A percentile compares a stretch with the other conserved stretches of the same genome.
Conservation (phyloP, 1,140 invertebrate species). For the Anoplophora glabripennis region DNA sequence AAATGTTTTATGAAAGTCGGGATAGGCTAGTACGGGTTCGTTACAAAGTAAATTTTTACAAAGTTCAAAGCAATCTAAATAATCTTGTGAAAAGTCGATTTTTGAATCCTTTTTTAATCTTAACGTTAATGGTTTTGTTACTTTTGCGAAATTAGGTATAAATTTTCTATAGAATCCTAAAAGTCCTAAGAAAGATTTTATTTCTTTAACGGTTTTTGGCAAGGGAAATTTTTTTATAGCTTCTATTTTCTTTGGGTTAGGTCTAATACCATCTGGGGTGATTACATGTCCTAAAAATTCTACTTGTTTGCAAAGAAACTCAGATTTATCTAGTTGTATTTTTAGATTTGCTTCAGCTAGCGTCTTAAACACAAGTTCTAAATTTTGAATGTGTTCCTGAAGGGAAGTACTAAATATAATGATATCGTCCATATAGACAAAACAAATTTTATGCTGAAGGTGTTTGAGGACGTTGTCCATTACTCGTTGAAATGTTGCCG, state of each 20-base stretch:
- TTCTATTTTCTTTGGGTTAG: slow-evolving; percentile 36
- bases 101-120: slow-evolving; percentile 21
- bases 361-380: slow-evolving; percentile 29
- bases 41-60: slow-evolving; percentile 13
- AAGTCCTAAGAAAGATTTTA: slow-evolving; percentile 27
- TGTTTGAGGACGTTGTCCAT: slow-evolving; percentile 30
- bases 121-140: slow-evolving; percentile 10
- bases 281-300: slow-evolving; percentile 46
- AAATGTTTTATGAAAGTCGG: slow-evolving; percentile 35
- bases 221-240: slow-evolving; percentile 32
- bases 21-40: slow-evolving; percentile 27
- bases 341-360: slow-evolving; percentile 22
- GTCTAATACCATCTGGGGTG: slow-evolving; percentile 24
- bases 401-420: slow-evolving; percentile 31
- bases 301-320: slow-evolving; percentile 39
- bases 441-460: slow-evolving; percentile 33
- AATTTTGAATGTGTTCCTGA: slow-evolving; percentile 29
- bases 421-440: slow-evolving; percentile 47
- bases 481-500: slow-evolving; percentile 46
- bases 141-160: slow-evolving; percentile 12
- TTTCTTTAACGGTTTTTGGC: slow-evolving; percentile 30
- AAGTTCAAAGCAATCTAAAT: neutral
- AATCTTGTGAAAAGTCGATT: neutral
- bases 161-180: slow-evolving; percentile 18
- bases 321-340: slow-evolving; percentile 34